Percentiles rank a stretch among this genome's conserved stretches.
phyloP scores from a whole-genome alignment of 2,113 vertebrate species.

The Trichechus manatus region DNA sequence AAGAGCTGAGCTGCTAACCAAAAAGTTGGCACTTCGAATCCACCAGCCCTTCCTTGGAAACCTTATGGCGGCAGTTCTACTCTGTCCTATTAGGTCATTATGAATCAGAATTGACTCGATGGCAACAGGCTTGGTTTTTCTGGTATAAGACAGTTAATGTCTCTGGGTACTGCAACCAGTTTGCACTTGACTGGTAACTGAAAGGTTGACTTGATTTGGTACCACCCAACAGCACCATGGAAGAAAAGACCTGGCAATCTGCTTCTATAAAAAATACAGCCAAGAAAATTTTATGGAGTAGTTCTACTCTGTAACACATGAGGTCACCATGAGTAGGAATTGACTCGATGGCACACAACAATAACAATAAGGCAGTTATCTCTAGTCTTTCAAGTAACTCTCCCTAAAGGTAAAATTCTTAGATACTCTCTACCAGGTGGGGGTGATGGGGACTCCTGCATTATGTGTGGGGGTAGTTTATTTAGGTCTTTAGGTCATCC shows the following conservation, averaged over 20 bases:
- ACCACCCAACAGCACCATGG: background rate
- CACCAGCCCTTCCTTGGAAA: no score
- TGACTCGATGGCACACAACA: background rate
- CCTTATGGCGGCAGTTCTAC: no score
- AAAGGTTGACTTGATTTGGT: background rate
- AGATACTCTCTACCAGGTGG: background rate
- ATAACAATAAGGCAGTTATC: background rate
- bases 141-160: no score
- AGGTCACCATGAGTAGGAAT: no score
- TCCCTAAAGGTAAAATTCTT: background rate
- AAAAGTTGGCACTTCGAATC: no score
- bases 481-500: background rate
- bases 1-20: no score
- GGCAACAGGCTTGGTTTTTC: no score
- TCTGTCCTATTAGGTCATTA: no score
- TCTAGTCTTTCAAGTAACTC: background rate
- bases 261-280: background rate
- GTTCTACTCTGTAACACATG: background rate
- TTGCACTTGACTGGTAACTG: background rate
- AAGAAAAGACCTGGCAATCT: background rate
- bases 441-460: background rate
- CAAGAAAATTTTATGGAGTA: background rate
- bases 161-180: background rate
- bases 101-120: no score
- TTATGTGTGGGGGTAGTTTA: background rate